Evolutionary conservation across 2,888 invertebrate species (phyloP).

Genomic region (Coenonympha arcania): DNA sequence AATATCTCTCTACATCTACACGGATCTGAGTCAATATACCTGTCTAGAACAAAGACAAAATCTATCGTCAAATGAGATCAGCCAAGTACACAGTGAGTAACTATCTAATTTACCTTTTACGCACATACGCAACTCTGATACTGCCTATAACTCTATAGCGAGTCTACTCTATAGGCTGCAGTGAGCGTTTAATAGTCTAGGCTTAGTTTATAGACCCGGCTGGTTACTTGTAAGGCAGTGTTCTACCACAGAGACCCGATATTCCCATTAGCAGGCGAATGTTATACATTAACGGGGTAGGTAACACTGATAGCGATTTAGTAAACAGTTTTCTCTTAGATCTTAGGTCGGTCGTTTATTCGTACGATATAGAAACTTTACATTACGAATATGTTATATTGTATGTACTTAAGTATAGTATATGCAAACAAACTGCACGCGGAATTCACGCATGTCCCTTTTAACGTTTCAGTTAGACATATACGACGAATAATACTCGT

Average conservation of each 20-base stretch:
- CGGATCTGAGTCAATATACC: neutral
- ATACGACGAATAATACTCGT: too few species aligned
- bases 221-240: slow-evolving; percentile 13
- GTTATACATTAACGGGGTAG: slow-evolving; percentile 13
- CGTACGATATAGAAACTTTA: too few species aligned
- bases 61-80: slow-evolving; percentile 3
- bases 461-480: too few species aligned
- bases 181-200: neutral
- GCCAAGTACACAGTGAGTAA: neutral
- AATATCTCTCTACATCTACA: neutral
- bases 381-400: too few species aligned
- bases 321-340: slow-evolving; percentile 8
- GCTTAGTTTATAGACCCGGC: slow-evolving; percentile 10
- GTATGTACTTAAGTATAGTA: too few species aligned
- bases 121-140: slow-evolving; percentile 6
- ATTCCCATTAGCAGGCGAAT: slow-evolving; percentile 14
- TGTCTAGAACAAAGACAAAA: slow-evolving; percentile 5
- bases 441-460: too few species aligned
- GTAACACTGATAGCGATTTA: slow-evolving; percentile 12
- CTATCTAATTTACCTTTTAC: slow-evolving; percentile 6
- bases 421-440: too few species aligned
- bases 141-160: neutral
- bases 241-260: slow-evolving; percentile 14
- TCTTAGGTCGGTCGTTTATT: too few species aligned
- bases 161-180: neutral